phyloP scores from a whole-genome alignment of 2,113 vertebrate genomes.

The Oncorhynchus masou region DNA sequence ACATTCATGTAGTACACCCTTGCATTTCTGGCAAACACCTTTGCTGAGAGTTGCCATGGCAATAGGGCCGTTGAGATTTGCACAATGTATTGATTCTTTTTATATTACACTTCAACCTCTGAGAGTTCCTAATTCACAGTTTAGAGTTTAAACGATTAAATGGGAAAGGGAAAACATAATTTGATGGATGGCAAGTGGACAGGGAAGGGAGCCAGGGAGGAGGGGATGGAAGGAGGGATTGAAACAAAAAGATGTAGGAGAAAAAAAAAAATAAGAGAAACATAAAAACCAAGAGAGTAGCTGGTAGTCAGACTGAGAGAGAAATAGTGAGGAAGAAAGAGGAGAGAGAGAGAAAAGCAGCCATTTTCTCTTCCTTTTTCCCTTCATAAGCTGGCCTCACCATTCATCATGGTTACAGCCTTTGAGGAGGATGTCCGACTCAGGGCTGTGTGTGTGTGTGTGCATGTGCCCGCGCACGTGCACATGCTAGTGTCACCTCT shows the following conservation, averaged over 20 bases:
- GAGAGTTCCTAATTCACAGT: constrained; percentile 41
- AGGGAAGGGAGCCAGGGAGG: not conserved
- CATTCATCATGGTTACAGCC: constrained; percentile 69
- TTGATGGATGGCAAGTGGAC: not conserved
- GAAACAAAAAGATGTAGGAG: not conserved
- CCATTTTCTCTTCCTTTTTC: constrained; percentile 64
- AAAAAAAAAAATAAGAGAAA: not conserved
- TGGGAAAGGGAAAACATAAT: not conserved
- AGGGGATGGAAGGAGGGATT: not conserved
- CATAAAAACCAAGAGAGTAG: not conserved
- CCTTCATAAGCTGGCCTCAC: constrained; percentile 58
- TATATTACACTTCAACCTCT: constrained; percentile 50
- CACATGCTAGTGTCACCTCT: too few relatives aligned
- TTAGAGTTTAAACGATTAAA: constrained; percentile 33
- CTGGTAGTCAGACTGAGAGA: not conserved
- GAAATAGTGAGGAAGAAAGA: not conserved
- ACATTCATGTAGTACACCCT: constrained; percentile 23
- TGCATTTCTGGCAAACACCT: constrained; percentile 1
- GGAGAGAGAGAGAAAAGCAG: constrained; percentile 36
- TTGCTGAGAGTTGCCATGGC: constrained; percentile 31
- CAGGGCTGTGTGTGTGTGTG: constrained; percentile 32
- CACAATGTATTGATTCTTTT: constrained; percentile 29
- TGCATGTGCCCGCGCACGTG: not conserved
- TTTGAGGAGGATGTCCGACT: constrained; percentile 56
- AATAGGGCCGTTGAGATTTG: constrained; percentile 17